Evolutionary conservation across 2,113 vertebrate species (phyloP), one percentile per base, ranked within the genome.

Genomic region (Neomonachus schauinslandi): DNA sequence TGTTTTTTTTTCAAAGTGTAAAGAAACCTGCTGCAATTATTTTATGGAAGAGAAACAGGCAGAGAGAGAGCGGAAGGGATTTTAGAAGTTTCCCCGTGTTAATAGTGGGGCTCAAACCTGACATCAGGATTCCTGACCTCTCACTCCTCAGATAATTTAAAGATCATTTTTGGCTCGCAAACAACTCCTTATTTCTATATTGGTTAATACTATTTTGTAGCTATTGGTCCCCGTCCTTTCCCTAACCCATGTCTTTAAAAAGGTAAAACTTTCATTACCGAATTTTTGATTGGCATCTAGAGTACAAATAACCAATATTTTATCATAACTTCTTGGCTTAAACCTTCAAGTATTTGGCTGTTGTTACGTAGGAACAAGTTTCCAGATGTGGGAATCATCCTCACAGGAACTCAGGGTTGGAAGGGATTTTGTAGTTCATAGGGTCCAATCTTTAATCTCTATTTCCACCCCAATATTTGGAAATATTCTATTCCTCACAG

Each of bases 371-470:
- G 61, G 86, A 90, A 79, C 69, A 81, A 74, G 72, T 80, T 97
- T 84, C 88, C 88, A 93, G 95, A 76, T 39, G 28, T 71, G 28
- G 63, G 49, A 94, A 63, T 92, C 87, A 36, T 84, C 67, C 57
- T 92, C 63, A 39, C 18, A 93, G 87, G 77, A 94, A 65, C 61
- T 95, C 74, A 79, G 79, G 42, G 24, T 33, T 81, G 83, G 51
- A 80, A 83, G 82, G 57, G 57, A 46, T 46, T 89, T 76, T 63
- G n/a, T n/a, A 69, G 69, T 61, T 85, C 87, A 53, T 28, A 19
- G 81, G 87, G 26, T 63, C 94, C 69, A 80, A 81, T n/a, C 61
- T 97, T 95, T 79, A 87, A 93, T 91, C 85, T 79, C 28, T 79
- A 49, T 61, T 82, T 93, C 69, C 83, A 94, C 77, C 59, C 36